Base-by-base conservation (phyloP, 2,888 invertebrate genomes). In the Calameuta idolon region DNA sequence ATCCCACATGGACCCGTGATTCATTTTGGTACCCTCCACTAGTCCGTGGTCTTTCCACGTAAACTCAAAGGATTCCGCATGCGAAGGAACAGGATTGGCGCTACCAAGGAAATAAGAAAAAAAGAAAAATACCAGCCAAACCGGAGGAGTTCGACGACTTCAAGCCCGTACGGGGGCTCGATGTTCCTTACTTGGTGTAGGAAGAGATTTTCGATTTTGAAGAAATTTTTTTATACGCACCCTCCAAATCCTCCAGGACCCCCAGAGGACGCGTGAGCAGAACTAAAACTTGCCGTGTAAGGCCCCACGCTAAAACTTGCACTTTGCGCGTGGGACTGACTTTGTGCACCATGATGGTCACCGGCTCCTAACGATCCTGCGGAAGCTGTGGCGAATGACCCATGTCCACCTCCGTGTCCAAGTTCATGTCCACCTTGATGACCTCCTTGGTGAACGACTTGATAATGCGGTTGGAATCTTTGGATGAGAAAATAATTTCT, bases 251-350 rank as follows among this genome's bases (percentile, higher is more conserved):
- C 75, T 23, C 69, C 34, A 37, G 75, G 76, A 69, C 69, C 35
- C 31, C 79, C 83, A 9, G 87, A 81, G 9, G 85, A 82, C 0
- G 89, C 83, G 37, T 87, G 82, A 4, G 89, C 87, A 4, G 79
- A 35, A 78, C 89, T 90, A 75, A 90, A 87, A 37, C 84, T 84
- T 12, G 89, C 89, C 55, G 87, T 84, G 78, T 85, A 87, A 33
- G 90, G 90, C 1, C 91, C 90, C 37, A 89, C 80, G 74, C 83
- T 89, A 75, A 90, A 87, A 76, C 81, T 87, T 9, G 87, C 88
- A 73, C 87, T 84, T 37, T 90, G 88, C 9, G 88, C 86, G 75
- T 85, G 88, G 30, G 89, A 85, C 15, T 88, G 84, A 75, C 84
- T 87, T 30, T 81, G 80, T 55, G 82, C 78, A 69, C 82, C 83